Evolutionary conservation across 1,140 invertebrate species (phyloP).

Genomic region (Caenorhabditis latens): DNA sequence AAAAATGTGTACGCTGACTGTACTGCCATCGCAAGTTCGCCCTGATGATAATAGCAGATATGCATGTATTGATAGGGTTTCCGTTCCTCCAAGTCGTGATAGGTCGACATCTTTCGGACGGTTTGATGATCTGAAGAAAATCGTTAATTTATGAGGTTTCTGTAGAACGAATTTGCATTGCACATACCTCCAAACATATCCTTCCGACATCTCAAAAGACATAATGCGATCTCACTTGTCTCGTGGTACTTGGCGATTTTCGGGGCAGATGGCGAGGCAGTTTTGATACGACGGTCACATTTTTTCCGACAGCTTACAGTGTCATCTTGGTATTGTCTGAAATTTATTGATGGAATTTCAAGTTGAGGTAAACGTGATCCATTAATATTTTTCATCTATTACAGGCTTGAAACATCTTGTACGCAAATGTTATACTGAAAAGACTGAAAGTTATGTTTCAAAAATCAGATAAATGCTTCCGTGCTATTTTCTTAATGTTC

Average conservation of each 20-base stretch:
- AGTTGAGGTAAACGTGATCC: no score
- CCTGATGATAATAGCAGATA: slow-evolving; percentile 57
- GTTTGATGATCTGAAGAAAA: neutral
- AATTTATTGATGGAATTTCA: neutral
- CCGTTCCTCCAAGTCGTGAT: slow-evolving; percentile 55
- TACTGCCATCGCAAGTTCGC: slow-evolving; percentile 41
- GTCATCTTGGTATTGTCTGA: slow-evolving; percentile 57
- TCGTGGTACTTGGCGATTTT: slow-evolving; percentile 15
- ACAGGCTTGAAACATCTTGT: no score
- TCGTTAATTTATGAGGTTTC: neutral
- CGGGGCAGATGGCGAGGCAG: neutral
- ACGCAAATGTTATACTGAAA: no score
- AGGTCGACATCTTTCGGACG: slow-evolving; percentile 49
- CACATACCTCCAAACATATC: neutral
- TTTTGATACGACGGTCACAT: slow-evolving; percentile 35
- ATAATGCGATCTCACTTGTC: slow-evolving; percentile 42
- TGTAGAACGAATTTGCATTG: no score
- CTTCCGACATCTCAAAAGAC: slow-evolving; percentile 52
- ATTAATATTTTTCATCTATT: no score
- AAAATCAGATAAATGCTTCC: no score
- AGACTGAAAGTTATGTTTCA: no score
- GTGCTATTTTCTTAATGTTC: no score
- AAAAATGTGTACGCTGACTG: slow-evolving; percentile 57
- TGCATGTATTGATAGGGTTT: slow-evolving; percentile 61
- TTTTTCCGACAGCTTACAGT: slow-evolving; percentile 46